Base-by-base conservation (phyloP, 2,888 invertebrate species). In the Spatulosminthurus flaviceps region DNA sequence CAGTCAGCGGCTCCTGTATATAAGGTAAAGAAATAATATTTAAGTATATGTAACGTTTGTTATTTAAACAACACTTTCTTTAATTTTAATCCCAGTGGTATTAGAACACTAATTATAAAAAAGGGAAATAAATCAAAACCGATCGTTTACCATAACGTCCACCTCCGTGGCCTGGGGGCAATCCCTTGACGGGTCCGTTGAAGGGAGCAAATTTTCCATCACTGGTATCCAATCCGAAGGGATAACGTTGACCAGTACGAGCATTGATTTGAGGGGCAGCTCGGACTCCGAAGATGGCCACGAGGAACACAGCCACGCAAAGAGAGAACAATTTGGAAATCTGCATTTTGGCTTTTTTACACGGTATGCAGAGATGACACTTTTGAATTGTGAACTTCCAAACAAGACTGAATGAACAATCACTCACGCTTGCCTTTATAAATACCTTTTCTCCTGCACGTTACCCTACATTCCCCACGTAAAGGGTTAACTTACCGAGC, bases 151-250 rank as follows among this genome's bases (percentile, higher is more conserved):
- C 78, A 19, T 21, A 79, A 41, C 73, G 42, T n/a, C 78, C 78
- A 79, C 78, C 78, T 22, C 78, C 78, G n/a, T 79, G 78, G 1
- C 78, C 78, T 16, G 42, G 64, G n/a, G 78, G 78, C 22, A 79
- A 24, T 28, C 78, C 78, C n/a, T 51, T 28, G 73, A 79, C 78
- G 26, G 78, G 78, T 73, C 78, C 78, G 29, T 79, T 64, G 60
- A 79, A 79, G 64, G 72, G 72, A n/a, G 72, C 78, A 22, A 67
- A 79, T 5, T 64, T 34, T 26, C 78, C 78, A 21, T 79, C 78
- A 43, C 73, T 73, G 1, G 78, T 79, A 67, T 79, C 78, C 43
- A 79, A 19, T n/a, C 78, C 78, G 43, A 79, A 79, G 19, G 78
- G 24, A 43, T 67, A 79, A 4, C 78, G 42, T 72, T 73, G 72